A percentile compares a stretch with the other conserved stretches of the same genome.
These are phyloP conservation scores for Papilio polytes DNA, from an alignment of 1,140 invertebrate species.

Conservation along the genomic window DNA sequence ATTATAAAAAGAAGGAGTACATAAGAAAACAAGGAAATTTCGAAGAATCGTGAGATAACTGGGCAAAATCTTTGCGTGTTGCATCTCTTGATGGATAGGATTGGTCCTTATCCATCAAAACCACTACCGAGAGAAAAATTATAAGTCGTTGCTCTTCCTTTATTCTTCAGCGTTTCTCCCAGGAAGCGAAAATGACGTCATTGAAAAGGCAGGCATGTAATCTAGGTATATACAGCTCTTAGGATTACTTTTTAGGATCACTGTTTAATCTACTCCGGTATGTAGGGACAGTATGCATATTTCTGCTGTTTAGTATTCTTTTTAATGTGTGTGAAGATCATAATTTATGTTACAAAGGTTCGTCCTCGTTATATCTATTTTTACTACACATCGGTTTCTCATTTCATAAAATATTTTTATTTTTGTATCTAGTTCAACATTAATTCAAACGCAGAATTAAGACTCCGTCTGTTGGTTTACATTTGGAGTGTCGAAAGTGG, in stretches of 20 bases:
- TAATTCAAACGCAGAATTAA: slow-evolving; percentile 19
- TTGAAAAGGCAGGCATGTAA: too few relatives aligned
- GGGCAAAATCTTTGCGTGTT: not conserved
- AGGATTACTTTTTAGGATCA: too few relatives aligned
- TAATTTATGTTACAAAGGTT: not conserved
- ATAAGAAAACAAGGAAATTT: not conserved
- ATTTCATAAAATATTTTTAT: slow-evolving; percentile 16
- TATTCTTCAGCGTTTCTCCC: too few relatives aligned
- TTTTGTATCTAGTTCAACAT: slow-evolving; percentile 20
- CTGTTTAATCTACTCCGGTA: too few relatives aligned
- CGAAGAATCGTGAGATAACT: not conserved
- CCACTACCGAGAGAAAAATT: not conserved
- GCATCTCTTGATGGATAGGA: not conserved
- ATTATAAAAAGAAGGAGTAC: not conserved
- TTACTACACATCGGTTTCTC: not conserved
- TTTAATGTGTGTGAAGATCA: not conserved
- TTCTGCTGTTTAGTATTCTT: too few relatives aligned
- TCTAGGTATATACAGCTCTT: too few relatives aligned
- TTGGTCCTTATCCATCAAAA: not conserved
- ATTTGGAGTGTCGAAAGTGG: slow-evolving; percentile 1
- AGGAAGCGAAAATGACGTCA: too few relatives aligned
- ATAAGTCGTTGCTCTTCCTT: not conserved
- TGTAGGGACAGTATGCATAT: too few relatives aligned
- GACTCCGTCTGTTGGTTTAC: slow-evolving; percentile 8
- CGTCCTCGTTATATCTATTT: not conserved